phyloP scores from a whole-genome alignment of 2,888 invertebrate genomes.

The Acrobasis suavella region DNA sequence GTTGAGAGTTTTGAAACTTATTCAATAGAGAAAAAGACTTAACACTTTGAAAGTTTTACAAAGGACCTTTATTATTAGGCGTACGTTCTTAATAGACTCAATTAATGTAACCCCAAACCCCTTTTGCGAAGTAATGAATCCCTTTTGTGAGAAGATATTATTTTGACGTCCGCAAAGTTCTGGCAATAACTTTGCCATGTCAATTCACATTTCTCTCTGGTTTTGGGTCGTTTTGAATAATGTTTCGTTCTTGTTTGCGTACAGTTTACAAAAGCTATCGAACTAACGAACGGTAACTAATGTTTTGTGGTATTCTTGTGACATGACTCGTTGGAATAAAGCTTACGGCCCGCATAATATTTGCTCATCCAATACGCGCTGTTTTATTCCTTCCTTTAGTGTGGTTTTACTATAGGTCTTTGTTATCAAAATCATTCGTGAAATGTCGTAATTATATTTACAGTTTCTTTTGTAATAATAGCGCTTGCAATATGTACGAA shows the following conservation, averaged over 20 bases:
- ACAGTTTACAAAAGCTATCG: slow-evolving; percentile 4
- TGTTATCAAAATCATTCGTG: background rate
- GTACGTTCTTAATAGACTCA: slow-evolving; percentile 24
- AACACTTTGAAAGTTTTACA: slow-evolving; percentile 11
- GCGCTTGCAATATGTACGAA: background rate
- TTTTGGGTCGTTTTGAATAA: slow-evolving; percentile 1
- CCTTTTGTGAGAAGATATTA: slow-evolving; percentile 28
- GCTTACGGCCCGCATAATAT: slow-evolving; percentile 44
- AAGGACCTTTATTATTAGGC: slow-evolving; percentile 9
- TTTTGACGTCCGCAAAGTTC: slow-evolving; percentile 25
- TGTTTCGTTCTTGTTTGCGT: slow-evolving; percentile 10
- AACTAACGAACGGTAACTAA: slow-evolving; percentile 24
- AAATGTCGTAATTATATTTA: background rate
- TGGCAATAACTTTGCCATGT: slow-evolving; percentile 22
- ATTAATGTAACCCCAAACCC: slow-evolving; percentile 28
- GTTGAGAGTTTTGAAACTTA: background rate
- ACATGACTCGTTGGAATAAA: slow-evolving; percentile 47
- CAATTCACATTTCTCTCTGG: slow-evolving; percentile 18
- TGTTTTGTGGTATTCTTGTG: slow-evolving; percentile 39
- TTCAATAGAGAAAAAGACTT: slow-evolving; percentile 18
- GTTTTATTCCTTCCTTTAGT: slow-evolving; percentile 21
- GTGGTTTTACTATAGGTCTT: background rate
- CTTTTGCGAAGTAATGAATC: slow-evolving; percentile 23
- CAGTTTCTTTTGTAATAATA: background rate
- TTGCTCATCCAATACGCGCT: slow-evolving; percentile 52